A percentile compares a stretch with the other conserved stretches of the same genome.
These are phyloP conservation scores for Penaeus indicus DNA, from an alignment of 1,140 invertebrate genomes.

Conservation along the genomic window DNA sequence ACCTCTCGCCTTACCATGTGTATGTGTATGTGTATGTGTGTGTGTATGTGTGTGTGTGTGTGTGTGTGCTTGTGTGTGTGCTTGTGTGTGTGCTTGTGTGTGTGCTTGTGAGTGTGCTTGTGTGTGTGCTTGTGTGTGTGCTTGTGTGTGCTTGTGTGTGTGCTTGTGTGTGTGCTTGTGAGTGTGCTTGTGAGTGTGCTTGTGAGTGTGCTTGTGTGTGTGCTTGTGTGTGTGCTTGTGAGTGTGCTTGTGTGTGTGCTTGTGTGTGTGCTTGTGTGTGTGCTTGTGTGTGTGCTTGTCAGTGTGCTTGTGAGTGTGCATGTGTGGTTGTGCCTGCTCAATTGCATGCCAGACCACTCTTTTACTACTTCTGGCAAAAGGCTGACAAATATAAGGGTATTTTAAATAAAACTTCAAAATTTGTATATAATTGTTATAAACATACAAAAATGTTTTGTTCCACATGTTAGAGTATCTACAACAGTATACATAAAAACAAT, in stretches of 20 bases:
- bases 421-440: too few species aligned
- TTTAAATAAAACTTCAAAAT: too few species aligned
- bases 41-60: neutral
- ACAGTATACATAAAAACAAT: too few species aligned
- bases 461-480: too few species aligned
- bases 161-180: neutral
- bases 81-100: neutral
- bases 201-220: neutral
- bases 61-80: neutral
- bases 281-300: too few species aligned
- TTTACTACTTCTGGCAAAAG: too few species aligned
- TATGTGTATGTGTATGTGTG: neutral
- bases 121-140: neutral
- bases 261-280: neutral
- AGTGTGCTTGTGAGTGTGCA: too few species aligned
- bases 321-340: too few species aligned
- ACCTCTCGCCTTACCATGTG: constrained; percentile 1
- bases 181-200: neutral
- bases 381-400: too few species aligned
- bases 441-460: too few species aligned
- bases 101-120: neutral
- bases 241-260: neutral
- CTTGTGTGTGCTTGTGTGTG: neutral
- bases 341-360: too few species aligned
- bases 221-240: too few species aligned